Conservation (phyloP, 2,113 vertebrate species). For the Leptosomus discolor region DNA sequence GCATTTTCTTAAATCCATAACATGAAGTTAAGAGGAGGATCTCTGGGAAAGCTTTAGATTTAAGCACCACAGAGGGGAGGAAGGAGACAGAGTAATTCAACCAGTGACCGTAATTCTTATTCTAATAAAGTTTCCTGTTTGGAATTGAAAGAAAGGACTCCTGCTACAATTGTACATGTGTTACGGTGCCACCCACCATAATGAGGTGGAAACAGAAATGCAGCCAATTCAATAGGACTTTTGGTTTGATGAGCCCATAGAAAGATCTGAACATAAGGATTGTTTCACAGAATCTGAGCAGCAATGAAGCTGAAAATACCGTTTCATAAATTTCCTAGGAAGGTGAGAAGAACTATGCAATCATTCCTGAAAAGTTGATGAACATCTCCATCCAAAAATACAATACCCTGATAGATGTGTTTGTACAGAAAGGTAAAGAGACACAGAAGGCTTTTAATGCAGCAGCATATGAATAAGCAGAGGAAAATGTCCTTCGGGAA, state of each 20-base stretch:
- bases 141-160: background rate
- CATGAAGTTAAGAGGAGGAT: background rate
- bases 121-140: conserved; percentile 18
- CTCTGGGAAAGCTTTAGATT: background rate
- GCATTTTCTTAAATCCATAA: background rate
- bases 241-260: conserved; percentile 43
- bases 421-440: background rate
- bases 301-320: conserved; percentile 64
- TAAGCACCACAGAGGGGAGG: background rate
- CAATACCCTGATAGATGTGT: background rate
- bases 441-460: background rate
- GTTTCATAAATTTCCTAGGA: conserved; percentile 52
- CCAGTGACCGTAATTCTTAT: background rate
- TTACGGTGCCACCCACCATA: conserved; percentile 44
- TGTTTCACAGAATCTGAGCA: conserved; percentile 64
- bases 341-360: conserved; percentile 3
- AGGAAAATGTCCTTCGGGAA: background rate
- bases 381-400: background rate
- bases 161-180: conserved; percentile 17
- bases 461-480: background rate
- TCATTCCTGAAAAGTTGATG: background rate
- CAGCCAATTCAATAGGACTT: conserved; percentile 45
- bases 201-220: conserved; percentile 41
- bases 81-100: background rate
- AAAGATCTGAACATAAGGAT: conserved; percentile 62